Evolutionary conservation across 2,888 invertebrate species (phyloP).

Genomic region (Stramonita haemastoma): DNA sequence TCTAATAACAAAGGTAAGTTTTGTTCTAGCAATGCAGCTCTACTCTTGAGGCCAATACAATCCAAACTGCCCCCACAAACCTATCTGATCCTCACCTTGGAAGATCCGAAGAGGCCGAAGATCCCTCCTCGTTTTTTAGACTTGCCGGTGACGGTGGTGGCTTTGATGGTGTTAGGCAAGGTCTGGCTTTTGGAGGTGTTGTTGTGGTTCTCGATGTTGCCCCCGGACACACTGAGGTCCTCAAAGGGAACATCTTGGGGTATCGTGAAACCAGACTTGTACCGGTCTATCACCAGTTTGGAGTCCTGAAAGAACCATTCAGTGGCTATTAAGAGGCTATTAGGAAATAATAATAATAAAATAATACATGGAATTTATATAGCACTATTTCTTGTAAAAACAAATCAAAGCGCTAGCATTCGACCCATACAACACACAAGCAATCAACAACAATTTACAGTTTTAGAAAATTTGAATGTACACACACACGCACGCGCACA

Average conservation of each 20-base stretch:
- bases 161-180: constrained; percentile 83
- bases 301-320: constrained; percentile 83
- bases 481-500: no score
- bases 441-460: no score
- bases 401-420: no score
- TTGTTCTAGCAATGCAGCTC: no score
- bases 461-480: no score
- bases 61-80: no score
- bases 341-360: no score
- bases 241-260: constrained; percentile 97
- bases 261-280: constrained; percentile 96
- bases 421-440: no score
- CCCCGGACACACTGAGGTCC: constrained; percentile 82
- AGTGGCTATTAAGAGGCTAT: not conserved
- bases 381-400: no score
- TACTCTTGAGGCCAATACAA: no score
- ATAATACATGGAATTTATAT: no score
- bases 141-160: constrained; percentile 88
- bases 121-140: constrained; percentile 88
- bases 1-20: no score
- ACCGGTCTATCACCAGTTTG: constrained; percentile 91
- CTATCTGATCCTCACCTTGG: constrained; percentile 85
- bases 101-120: constrained; percentile 93
- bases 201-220: constrained; percentile 47
- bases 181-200: constrained; percentile 49